These are phyloP conservation scores for Trissolcus basalis DNA, from an alignment of 1,140 invertebrate species.

Conservation along the genomic window DNA sequence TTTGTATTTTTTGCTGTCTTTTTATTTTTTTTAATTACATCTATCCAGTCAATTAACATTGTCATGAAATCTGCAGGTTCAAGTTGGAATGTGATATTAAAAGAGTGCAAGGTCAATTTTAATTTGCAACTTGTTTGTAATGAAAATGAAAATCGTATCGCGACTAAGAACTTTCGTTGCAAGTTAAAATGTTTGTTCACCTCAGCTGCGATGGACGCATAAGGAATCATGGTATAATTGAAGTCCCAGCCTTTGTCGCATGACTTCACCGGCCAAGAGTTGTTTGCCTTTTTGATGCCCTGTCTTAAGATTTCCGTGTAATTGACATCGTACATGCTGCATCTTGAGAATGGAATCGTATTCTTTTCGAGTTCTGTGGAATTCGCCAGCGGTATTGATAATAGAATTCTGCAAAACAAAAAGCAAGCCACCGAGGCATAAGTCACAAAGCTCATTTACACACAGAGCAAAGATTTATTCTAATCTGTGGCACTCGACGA, in stretches of 20 bases:
- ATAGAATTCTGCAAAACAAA: constrained; percentile 75
- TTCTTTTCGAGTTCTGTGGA: constrained; percentile 66
- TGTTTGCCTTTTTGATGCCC: constrained; percentile 77
- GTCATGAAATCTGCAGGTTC: too few species aligned
- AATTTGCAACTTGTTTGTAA: background rate
- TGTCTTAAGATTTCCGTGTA: constrained; percentile 78
- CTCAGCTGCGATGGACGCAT: constrained; percentile 86
- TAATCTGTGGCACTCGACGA: background rate
- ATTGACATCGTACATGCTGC: constrained; percentile 84
- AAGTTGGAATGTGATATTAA: background rate
- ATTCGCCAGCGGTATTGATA: constrained; percentile 80
- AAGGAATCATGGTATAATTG: constrained; percentile 85
- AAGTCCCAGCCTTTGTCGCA: constrained; percentile 86
- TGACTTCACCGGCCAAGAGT: constrained; percentile 79
- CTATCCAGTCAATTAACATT: background rate
- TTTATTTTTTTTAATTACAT: background rate
- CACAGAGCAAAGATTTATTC: background rate
- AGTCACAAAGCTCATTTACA: background rate
- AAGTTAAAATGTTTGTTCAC: constrained; percentile 69
- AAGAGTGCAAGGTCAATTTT: background rate
- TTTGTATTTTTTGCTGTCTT: background rate
- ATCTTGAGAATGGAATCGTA: constrained; percentile 79
- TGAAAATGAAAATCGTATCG: background rate
- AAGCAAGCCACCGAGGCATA: too few species aligned
- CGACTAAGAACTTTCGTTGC: background rate